phyloP scores from a whole-genome alignment of 2,888 invertebrate genomes.

The Acronicta alni region DNA sequence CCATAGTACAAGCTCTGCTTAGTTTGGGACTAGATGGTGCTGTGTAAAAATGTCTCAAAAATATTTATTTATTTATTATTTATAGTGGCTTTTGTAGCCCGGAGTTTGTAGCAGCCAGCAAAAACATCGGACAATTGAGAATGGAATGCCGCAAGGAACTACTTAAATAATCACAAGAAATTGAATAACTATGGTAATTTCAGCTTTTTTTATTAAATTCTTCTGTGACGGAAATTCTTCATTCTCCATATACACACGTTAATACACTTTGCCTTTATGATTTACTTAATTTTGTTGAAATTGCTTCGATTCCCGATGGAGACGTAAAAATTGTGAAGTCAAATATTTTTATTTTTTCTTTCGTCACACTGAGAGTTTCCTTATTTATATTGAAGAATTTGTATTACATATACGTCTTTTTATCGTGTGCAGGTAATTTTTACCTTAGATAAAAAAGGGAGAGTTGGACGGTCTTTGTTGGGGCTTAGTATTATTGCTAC shows the following conservation, averaged over 20 bases:
- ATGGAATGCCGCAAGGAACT: conserved; percentile 13
- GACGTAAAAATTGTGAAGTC: conserved; percentile 30
- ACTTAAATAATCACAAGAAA: conserved; percentile 7
- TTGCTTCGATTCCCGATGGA: conserved; percentile 34
- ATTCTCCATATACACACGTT: not conserved
- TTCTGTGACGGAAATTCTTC: not conserved
- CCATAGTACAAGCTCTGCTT: too few species aligned
- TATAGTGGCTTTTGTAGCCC: too few species aligned
- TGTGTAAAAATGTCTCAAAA: too few species aligned
- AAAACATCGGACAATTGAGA: too few species aligned
- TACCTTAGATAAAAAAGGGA: conserved; percentile 12
- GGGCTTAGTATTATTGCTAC: not conserved
- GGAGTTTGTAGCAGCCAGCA: too few species aligned
- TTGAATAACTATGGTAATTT: not conserved
- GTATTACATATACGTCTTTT: conserved; percentile 36
- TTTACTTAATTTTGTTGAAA: conserved; percentile 39
- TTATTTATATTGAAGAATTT: conserved; percentile 42
- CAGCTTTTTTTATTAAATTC: not conserved
- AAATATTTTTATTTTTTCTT: conserved; percentile 26
- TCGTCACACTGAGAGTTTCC: conserved; percentile 29
- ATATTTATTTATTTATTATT: too few species aligned
- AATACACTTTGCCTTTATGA: conserved; percentile 24
- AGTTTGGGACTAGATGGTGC: too few species aligned
- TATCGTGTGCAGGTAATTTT: conserved; percentile 35
- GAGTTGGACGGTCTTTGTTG: conserved; percentile 10